Conservation (phyloP, 2,113 vertebrate species). For the Mus musculus region DNA sequence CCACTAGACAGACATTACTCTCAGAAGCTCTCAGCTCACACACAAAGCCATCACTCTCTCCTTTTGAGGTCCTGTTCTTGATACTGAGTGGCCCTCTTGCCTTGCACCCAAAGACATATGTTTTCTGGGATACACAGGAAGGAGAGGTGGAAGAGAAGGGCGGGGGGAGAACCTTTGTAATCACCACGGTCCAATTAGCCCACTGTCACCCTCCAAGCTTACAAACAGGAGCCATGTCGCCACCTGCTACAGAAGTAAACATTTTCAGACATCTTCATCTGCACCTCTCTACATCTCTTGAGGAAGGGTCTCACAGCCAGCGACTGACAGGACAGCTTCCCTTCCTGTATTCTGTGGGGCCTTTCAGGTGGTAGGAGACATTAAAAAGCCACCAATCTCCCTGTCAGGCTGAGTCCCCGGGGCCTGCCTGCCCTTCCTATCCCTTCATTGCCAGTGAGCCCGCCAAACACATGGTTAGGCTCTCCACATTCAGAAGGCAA, state of each 20-base stretch:
- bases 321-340: slow-evolving; percentile 74
- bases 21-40: accelerated
- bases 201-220: slow-evolving; percentile 74
- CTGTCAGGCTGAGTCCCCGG: slow-evolving; percentile 25
- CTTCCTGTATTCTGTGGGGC: slow-evolving; percentile 11
- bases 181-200: slow-evolving; percentile 85
- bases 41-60: not conserved
- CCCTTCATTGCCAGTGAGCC: not conserved
- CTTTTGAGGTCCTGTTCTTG: not conserved
- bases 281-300: slow-evolving; percentile 79
- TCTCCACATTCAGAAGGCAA: not conserved
- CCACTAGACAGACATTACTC: not conserved
- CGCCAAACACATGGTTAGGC: not conserved
- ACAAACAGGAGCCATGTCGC: slow-evolving; percentile 82
- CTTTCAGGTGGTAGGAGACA: slow-evolving; percentile 40
- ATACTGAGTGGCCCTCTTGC: slow-evolving; percentile 25
- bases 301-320: slow-evolving; percentile 69
- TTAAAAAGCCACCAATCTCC: slow-evolving; percentile 66
- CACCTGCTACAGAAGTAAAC: slow-evolving; percentile 85
- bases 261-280: slow-evolving; percentile 85
- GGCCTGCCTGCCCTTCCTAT: not conserved
- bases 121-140: slow-evolving; percentile 54
- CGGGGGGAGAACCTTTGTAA: slow-evolving; percentile 68
- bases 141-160: slow-evolving; percentile 6
- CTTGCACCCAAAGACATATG: slow-evolving; percentile 62